Evolutionary conservation across 2,888 invertebrate genomes (phyloP).

Genomic region (Harmothoe impar): DNA sequence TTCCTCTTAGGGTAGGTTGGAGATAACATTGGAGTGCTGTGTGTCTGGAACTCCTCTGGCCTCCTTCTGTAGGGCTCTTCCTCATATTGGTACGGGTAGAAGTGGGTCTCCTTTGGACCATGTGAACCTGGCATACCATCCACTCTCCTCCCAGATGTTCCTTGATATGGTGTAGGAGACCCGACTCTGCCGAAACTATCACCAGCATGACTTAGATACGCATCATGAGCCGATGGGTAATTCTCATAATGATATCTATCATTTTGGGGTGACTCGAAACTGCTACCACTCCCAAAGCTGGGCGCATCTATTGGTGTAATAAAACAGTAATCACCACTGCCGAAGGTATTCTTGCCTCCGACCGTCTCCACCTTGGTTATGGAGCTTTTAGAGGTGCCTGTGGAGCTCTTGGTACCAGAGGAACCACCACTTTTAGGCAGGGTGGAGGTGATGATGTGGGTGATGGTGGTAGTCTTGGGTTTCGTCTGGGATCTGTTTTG

Average conservation of each 20-base stretch:
- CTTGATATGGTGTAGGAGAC: too few relatives aligned
- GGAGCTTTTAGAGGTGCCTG: not conserved
- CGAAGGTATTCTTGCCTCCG: not conserved
- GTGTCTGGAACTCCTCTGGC: too few relatives aligned
- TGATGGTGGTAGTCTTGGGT: not conserved
- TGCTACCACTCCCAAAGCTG: constrained; percentile 35
- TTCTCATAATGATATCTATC: not conserved
- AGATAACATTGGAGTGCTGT: too few relatives aligned
- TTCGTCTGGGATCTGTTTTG: not conserved
- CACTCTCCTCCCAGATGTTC: too few relatives aligned
- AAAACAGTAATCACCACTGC: constrained; percentile 35
- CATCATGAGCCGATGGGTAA: too few relatives aligned
- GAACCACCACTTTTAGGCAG: not conserved
- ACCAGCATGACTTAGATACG: too few relatives aligned
- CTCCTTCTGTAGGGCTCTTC: too few relatives aligned
- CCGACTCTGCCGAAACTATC: too few relatives aligned
- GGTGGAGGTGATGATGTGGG: too few relatives aligned
- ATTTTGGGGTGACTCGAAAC: not conserved
- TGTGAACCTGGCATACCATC: too few relatives aligned
- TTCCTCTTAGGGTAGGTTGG: not conserved
- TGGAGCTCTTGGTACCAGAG: not conserved
- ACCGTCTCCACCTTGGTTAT: not conserved
- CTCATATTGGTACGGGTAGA: too few relatives aligned
- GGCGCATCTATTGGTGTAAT: constrained; percentile 34
- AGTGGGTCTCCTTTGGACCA: too few relatives aligned